Evolutionary conservation across 2,113 vertebrate species (phyloP).

Genomic region (Heterocephalus glaber): DNA sequence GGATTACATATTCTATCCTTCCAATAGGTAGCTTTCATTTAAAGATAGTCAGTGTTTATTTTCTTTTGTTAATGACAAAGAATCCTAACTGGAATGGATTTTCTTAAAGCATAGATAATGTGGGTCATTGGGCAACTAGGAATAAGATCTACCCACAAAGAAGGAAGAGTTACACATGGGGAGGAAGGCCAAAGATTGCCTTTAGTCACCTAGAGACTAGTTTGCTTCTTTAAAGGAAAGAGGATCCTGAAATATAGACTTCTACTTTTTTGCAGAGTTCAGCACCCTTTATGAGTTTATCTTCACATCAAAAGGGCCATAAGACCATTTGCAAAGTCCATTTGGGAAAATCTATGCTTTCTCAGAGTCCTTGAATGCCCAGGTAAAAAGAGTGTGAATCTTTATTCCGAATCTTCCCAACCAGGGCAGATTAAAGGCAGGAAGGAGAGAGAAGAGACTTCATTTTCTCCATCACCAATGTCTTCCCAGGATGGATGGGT

Average conservation of each 20-base stretch:
- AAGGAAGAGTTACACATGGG: background rate
- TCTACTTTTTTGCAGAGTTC: background rate
- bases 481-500: background rate
- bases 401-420: conserved; percentile 11
- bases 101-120: background rate
- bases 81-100: background rate
- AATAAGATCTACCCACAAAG: background rate
- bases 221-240: background rate
- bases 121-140: background rate
- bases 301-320: background rate
- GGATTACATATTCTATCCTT: background rate
- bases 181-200: background rate
- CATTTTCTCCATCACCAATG: background rate
- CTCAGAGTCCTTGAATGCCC: background rate
- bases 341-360: background rate
- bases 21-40: background rate
- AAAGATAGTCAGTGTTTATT: background rate
- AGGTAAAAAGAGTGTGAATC: background rate
- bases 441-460: background rate
- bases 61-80: background rate
- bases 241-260: background rate
- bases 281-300: background rate
- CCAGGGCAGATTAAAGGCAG: background rate
- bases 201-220: background rate
- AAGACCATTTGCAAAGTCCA: background rate